A percentile compares a stretch with the other conserved stretches of the same genome.
Conservation (phyloP, 2,888 invertebrate species). For the Perizoma affinitatum region DNA sequence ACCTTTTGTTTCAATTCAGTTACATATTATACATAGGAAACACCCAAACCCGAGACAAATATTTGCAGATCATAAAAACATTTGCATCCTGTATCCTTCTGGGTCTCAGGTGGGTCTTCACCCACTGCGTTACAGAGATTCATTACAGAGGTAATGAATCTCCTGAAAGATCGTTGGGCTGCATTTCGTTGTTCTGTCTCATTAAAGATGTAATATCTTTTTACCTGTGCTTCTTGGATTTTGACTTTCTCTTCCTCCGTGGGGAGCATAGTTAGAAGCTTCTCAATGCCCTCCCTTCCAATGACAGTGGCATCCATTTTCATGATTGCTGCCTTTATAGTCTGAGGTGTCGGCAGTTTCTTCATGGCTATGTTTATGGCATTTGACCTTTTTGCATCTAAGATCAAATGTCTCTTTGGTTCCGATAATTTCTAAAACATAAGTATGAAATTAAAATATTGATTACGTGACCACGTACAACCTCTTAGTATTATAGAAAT, state of each 20-base stretch:
- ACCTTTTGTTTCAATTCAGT: too few species aligned
- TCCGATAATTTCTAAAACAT: slow-evolving; percentile 72
- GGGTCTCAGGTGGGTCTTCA: too few species aligned
- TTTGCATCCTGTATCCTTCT: too few species aligned
- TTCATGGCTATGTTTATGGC: slow-evolving; percentile 99
- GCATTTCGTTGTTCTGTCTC: neutral
- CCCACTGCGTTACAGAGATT: too few species aligned
- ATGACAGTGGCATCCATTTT: slow-evolving; percentile 99
- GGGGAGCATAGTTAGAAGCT: slow-evolving; percentile 98
- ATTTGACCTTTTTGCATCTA: slow-evolving; percentile 98
- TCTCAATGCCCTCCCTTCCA: slow-evolving; percentile 99
- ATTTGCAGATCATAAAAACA: too few species aligned
- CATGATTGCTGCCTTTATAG: slow-evolving; percentile 99
- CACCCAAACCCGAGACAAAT: too few species aligned
- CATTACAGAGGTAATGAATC: too few species aligned
- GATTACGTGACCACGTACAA: too few species aligned
- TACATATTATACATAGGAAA: too few species aligned
- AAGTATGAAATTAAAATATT: slow-evolving; percentile 6
- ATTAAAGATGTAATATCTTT: neutral
- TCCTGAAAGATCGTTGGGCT: neutral
- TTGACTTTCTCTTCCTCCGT: slow-evolving; percentile 98
- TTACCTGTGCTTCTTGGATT: slow-evolving; percentile 96
- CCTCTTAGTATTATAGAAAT: too few species aligned
- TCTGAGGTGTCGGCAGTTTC: slow-evolving; percentile 97
- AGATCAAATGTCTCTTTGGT: slow-evolving; percentile 87